Evolutionary conservation across 2,888 invertebrate genomes (phyloP), one percentile per base, ranked within the genome.

Genomic region (Andrena dorsata): DNA sequence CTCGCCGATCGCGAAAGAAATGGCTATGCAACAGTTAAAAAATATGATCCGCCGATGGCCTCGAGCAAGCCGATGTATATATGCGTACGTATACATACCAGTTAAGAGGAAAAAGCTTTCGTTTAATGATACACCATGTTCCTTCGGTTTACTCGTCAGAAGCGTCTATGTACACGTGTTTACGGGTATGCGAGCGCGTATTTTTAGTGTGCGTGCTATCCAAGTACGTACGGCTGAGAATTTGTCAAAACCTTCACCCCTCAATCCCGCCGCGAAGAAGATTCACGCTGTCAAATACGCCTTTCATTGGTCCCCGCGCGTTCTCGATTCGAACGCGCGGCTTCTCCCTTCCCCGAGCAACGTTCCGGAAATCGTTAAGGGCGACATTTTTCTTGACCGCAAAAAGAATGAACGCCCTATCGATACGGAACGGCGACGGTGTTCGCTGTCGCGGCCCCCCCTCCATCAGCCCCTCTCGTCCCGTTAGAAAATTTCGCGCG

Each of bases 301-400:
- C 16, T 41, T 41, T 20, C 16, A 68, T 56, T 61, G 66, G 60
- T 79, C 60, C 26, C 28, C 26, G 32, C 64, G 30, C n/a, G n/a
- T 41, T 63, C 60, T 20, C 23, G 30, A n/a, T n/a, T n/a, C 2
- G 28, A 6, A 5, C n/a, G 47, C 60, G 49, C 30, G 8, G 6
- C 23, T 53, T 5, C 16, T 6, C 1, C 2, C n/a, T 13, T 35
- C 5, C 13, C n/a, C 28, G 23, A 20, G 16, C 16, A n/a, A 20
- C 41, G 49, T 68, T 32, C 32, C 30, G 60, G 72, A 80, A 80
- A 76, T 58, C 49, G 65, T 68, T 80, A 86, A 80, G 77, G 72
- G 61, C 80, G 72, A 74, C 86, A 63, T 85, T 87, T 87, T 75
- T 49, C 60, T 65, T 77, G 88, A 87, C 86, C 86, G 87, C 87